These are phyloP conservation scores for Anisognathus igniventris DNA, from an alignment of 2,797 vertebrate species.

Conservation along the genomic window DNA sequence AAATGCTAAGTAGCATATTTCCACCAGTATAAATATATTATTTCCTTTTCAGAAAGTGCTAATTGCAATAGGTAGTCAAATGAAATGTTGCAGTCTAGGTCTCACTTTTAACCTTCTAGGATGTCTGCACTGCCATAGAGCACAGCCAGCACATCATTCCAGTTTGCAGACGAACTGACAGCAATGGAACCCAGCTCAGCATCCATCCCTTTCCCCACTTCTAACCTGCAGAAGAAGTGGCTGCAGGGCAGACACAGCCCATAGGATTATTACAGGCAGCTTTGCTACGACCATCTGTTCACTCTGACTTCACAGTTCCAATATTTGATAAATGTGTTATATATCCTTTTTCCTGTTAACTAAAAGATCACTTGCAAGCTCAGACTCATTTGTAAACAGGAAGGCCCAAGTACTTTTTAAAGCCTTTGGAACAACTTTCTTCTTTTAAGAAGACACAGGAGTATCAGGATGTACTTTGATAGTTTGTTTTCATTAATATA, in stretches of 20 bases:
- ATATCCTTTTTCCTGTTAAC: background rate
- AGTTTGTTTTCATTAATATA: slow-evolving; percentile 32
- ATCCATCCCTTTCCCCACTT: background rate
- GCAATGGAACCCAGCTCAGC: background rate
- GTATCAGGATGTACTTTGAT: background rate
- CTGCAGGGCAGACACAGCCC: background rate
- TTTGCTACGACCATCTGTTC: background rate
- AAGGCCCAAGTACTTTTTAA: background rate
- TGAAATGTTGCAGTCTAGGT: background rate
- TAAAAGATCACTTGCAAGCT: background rate
- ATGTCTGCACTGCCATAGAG: fast-evolving
- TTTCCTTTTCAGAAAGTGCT: background rate
- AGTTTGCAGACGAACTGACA: background rate
- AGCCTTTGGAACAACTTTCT: background rate
- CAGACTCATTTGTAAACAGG: background rate
- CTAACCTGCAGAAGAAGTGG: background rate
- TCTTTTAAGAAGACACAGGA: slow-evolving; percentile 33
- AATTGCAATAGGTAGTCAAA: background rate
- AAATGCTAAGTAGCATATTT: background rate
- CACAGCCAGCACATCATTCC: background rate
- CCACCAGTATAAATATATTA: background rate
- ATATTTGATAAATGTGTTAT: background rate
- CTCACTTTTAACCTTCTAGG: background rate
- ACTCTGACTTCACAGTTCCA: background rate
- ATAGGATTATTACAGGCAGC: background rate